phyloP scores from a whole-genome alignment of 2,888 invertebrate species.

The Ectemnius cavifrons region DNA sequence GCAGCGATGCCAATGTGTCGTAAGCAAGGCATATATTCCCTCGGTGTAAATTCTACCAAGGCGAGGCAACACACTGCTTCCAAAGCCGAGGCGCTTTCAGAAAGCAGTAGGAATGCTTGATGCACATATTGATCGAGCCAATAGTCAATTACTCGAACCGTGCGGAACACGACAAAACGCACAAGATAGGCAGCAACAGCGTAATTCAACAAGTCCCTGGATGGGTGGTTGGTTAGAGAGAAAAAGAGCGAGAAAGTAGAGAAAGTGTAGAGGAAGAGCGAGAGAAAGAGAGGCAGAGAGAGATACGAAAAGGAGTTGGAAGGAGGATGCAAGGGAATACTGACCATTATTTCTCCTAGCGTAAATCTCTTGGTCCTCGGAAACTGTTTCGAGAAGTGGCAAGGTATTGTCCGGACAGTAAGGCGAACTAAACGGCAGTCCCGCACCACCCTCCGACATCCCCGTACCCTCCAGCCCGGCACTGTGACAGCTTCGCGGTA shows the following conservation, averaged over 20 bases:
- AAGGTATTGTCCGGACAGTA: slow-evolving; percentile 81
- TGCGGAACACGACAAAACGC: neutral
- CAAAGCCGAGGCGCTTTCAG: too few relatives aligned
- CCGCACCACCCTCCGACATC: slow-evolving; percentile 80
- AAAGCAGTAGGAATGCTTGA: too few relatives aligned
- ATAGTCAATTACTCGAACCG: neutral
- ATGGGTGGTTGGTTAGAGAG: neutral
- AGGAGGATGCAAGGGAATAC: slow-evolving; percentile 48
- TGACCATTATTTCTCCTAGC: slow-evolving; percentile 76
- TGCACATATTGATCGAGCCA: too few relatives aligned
- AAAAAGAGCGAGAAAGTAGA: neutral
- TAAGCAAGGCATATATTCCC: too few relatives aligned
- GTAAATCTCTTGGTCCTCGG: slow-evolving; percentile 83
- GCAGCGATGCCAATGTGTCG: too few relatives aligned
- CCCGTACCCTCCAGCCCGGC: slow-evolving; percentile 79
- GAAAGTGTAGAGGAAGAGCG: neutral
- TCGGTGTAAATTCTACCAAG: too few relatives aligned
- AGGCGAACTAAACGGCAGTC: slow-evolving; percentile 80
- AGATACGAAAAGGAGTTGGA: neutral
- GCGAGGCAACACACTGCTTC: too few relatives aligned
- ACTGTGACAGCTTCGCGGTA: slow-evolving; percentile 89
- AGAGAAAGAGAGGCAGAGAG: neutral
- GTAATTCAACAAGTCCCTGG: neutral
- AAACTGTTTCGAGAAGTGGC: slow-evolving; percentile 83
- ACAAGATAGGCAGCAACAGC: neutral